These are phyloP conservation scores for Belonocnema kinseyi DNA, from an alignment of 1,140 invertebrate genomes.

Conservation along the genomic window DNA sequence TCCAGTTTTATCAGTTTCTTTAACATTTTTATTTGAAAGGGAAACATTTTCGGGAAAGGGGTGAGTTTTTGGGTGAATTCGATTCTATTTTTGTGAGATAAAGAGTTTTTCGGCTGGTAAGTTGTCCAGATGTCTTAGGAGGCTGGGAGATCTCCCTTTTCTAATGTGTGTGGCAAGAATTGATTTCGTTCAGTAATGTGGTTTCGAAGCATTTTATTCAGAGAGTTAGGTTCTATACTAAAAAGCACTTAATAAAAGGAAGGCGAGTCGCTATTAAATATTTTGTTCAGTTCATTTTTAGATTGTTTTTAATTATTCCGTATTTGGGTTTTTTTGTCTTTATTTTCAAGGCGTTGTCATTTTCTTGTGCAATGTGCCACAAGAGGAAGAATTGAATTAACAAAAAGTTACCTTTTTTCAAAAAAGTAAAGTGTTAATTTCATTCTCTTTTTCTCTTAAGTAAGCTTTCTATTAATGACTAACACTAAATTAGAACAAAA, in stretches of 20 bases:
- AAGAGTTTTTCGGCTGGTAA: not conserved
- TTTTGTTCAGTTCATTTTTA: too few relatives aligned
- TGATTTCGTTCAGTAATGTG: too few relatives aligned
- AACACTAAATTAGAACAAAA: not conserved
- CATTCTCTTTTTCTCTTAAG: too few relatives aligned
- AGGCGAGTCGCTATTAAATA: not conserved
- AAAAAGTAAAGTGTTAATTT: too few relatives aligned
- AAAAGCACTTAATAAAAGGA: not conserved
- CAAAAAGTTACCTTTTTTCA: too few relatives aligned
- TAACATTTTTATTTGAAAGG: not conserved
- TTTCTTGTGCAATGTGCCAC: too few relatives aligned
- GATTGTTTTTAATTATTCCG: not conserved
- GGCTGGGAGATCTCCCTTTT: not conserved
- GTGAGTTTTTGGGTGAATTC: not conserved
- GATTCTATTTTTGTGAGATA: too few relatives aligned
- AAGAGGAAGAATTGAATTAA: too few relatives aligned
- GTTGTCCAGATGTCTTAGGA: not conserved
- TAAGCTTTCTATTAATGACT: not conserved
- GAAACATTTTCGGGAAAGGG: not conserved
- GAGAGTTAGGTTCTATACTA: not conserved
- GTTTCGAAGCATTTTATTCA: not conserved
- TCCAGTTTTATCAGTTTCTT: too few relatives aligned
- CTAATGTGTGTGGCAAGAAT: not conserved
- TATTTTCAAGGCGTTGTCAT: too few relatives aligned
- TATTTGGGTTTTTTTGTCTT: not conserved